phyloP scores from a whole-genome alignment of 2,113 vertebrate genomes.

The Pipra filicauda region DNA sequence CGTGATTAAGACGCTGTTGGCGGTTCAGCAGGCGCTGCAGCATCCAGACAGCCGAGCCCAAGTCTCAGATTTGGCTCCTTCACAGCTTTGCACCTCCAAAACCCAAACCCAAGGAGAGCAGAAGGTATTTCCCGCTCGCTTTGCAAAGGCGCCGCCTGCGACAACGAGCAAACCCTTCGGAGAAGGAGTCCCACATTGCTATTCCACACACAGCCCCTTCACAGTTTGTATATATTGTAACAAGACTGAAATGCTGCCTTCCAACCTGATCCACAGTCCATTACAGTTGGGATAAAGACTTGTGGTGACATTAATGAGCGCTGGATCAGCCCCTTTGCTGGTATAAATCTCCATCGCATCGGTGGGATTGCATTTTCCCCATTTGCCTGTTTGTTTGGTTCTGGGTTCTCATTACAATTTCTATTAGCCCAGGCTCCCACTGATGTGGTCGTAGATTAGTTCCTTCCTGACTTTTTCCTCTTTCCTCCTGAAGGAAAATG shows the following conservation, averaged over 20 bases:
- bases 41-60: not conserved
- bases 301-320: not conserved
- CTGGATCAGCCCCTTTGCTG: slow-evolving; percentile 3
- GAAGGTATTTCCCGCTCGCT: not conserved
- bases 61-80: not conserved
- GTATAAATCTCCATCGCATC: not conserved
- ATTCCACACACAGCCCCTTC: not conserved
- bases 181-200: not conserved
- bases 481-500: not conserved
- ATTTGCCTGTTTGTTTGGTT: slow-evolving; percentile 15
- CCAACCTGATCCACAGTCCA: not conserved
- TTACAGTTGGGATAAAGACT: slow-evolving; percentile 18
- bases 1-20: not conserved
- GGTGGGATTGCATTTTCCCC: not conserved
- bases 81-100: not conserved
- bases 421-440: not conserved
- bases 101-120: not conserved
- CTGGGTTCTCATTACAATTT: not conserved
- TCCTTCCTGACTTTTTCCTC: not conserved
- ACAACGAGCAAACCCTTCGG: not conserved
- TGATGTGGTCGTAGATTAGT: not conserved
- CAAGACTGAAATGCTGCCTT: not conserved
- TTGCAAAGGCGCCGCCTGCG: not conserved
- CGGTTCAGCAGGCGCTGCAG: not conserved
- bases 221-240: not conserved